Conservation (phyloP, 2,797 vertebrate species). For the Microcaecilia unicolor region DNA sequence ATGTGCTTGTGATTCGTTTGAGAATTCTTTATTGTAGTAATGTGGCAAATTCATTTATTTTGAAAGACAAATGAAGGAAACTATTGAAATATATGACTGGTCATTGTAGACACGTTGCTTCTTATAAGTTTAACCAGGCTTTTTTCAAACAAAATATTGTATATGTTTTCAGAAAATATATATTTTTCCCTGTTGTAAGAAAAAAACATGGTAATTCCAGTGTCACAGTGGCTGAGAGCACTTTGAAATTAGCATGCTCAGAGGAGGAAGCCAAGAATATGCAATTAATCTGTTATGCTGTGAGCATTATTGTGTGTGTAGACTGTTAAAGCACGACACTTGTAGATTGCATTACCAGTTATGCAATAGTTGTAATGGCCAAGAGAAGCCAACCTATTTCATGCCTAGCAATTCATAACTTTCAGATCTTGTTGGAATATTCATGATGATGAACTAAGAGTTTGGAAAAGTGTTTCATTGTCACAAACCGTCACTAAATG, state of each 20-base stretch:
- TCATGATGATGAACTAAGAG: no score
- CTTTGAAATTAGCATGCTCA: slow-evolving; percentile 1
- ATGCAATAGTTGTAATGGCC: no score
- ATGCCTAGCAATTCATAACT: no score
- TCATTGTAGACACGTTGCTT: neutral
- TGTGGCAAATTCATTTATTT: neutral
- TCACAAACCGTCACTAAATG: no score
- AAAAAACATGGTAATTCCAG: slow-evolving; percentile 16
- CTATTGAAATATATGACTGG: slow-evolving; percentile 1
- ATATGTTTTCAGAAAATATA: neutral
- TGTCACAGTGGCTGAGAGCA: slow-evolving; percentile 6
- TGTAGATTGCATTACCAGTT: no score
- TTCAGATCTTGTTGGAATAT: no score
- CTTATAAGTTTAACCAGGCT: neutral
- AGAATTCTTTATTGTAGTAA: neutral
- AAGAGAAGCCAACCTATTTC: no score
- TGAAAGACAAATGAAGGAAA: slow-evolving; percentile 1
- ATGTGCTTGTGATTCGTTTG: neutral
- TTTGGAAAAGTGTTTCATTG: no score
- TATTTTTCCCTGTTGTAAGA: no score
- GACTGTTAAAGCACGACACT: slow-evolving; percentile 8
- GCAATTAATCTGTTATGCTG: slow-evolving; percentile 8
- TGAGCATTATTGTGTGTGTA: slow-evolving; percentile 4
- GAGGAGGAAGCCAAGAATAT: slow-evolving; percentile 1
- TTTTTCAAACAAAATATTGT: neutral